These are phyloP conservation scores for Carollia perspicillata DNA, from an alignment of 2,113 vertebrate species.

Conservation along the genomic window DNA sequence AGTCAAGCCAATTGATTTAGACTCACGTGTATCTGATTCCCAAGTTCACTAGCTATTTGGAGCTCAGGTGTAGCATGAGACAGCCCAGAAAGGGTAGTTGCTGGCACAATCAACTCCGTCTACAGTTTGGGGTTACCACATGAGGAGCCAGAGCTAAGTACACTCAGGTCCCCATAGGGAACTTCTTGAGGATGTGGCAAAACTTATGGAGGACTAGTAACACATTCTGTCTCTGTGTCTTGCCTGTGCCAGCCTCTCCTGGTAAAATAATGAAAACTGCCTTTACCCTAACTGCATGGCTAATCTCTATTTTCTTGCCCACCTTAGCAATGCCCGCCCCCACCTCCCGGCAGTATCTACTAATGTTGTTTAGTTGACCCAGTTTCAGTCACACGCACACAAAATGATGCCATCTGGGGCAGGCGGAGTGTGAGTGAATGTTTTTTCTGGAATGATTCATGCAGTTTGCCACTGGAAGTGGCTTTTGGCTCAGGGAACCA, in stretches of 20 bases:
- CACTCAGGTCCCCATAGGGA: not conserved
- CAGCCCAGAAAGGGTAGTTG: not conserved
- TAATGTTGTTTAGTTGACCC: not conserved
- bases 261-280: not conserved
- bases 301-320: not conserved
- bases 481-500: not conserved
- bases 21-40: not conserved
- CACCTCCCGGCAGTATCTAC: too few relatives aligned
- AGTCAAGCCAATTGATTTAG: not conserved
- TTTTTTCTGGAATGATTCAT: not conserved
- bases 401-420: not conserved
- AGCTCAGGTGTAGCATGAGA: not conserved
- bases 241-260: not conserved
- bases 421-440: not conserved
- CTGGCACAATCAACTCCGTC: not conserved
- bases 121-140: not conserved
- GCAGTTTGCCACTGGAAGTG: not conserved
- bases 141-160: not conserved
- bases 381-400: not conserved
- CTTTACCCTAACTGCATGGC: not conserved
- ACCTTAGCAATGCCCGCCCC: not conserved
- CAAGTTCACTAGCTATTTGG: not conserved
- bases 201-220: not conserved
- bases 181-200: not conserved
- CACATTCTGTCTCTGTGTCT: not conserved